These are phyloP conservation scores for Meiosimyza platycephala DNA, from an alignment of 2,888 invertebrate species.

Conservation along the genomic window DNA sequence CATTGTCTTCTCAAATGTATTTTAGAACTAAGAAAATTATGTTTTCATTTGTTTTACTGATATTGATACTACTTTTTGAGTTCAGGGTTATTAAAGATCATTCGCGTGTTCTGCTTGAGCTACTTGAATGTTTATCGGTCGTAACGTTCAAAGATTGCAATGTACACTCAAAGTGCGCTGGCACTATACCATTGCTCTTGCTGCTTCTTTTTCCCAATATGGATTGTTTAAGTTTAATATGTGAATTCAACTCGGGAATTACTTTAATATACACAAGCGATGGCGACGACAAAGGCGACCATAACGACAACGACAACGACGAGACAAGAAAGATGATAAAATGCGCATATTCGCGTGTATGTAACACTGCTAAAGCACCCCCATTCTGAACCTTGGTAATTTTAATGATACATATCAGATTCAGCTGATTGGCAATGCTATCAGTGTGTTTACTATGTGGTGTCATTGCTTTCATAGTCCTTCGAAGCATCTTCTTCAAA, in stretches of 20 bases:
- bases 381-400: no score
- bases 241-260: constrained; percentile 2
- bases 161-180: neutral
- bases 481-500: no score
- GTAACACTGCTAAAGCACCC: no score
- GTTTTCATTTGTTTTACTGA: no score
- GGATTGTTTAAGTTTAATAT: neutral
- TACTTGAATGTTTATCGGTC: constrained; percentile 8
- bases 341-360: no score
- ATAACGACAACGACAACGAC: neutral
- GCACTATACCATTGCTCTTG: neutral
- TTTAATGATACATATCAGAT: no score
- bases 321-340: neutral
- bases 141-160: neutral
- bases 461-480: no score
- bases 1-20: no score
- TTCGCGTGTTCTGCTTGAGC: constrained; percentile 1
- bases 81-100: neutral
- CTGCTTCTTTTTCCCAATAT: neutral
- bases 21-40: no score
- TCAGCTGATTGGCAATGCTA: no score
- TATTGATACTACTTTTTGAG: no score
- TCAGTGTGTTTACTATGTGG: no score
- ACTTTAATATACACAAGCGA: neutral
- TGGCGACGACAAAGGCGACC: neutral